Evolutionary conservation across 2,113 vertebrate genomes (phyloP).

Genomic region (Lates calcarifer): DNA sequence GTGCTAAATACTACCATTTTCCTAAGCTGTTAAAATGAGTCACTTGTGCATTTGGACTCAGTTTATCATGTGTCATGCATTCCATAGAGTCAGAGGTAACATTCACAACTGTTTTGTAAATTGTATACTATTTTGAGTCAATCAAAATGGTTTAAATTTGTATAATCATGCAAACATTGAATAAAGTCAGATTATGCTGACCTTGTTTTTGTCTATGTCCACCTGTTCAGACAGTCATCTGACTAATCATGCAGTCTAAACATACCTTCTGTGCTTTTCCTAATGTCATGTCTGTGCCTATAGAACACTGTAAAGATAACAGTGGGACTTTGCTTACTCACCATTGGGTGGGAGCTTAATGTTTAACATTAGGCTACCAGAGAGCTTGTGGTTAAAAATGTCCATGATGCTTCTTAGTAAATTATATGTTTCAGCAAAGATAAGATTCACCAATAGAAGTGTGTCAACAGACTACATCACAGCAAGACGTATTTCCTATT

Average conservation of each 20-base stretch:
- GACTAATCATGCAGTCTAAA: conserved; percentile 7
- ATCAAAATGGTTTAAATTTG: neutral
- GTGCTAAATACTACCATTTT: conserved; percentile 46
- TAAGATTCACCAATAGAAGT: neutral
- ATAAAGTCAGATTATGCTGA: conserved; percentile 51
- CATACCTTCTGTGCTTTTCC: neutral
- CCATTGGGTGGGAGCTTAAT: conserved; percentile 43
- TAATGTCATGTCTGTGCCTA: conserved; percentile 11
- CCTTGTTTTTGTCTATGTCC: neutral
- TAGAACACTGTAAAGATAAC: conserved; percentile 51
- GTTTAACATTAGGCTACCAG: conserved; percentile 46
- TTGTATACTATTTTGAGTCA: neutral
- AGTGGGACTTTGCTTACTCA: conserved; percentile 59
- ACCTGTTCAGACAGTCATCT: neutral
- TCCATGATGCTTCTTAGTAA: conserved; percentile 27
- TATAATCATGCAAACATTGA: conserved; percentile 19
- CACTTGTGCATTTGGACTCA: neutral
- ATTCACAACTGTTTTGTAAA: neutral
- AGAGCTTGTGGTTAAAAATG: conserved; percentile 20
- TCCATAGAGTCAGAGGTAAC: conserved; percentile 12
- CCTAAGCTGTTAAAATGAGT: conserved; percentile 22
- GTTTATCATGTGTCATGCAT: conserved; percentile 30
- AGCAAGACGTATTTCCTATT: neutral
- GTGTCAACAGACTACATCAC: conserved; percentile 7
- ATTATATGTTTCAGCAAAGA: conserved; percentile 50